Evolutionary conservation across 2,113 vertebrate genomes (phyloP), one percentile per base, ranked within the genome.

Genomic region (Nothoprocta pentlandii): DNA sequence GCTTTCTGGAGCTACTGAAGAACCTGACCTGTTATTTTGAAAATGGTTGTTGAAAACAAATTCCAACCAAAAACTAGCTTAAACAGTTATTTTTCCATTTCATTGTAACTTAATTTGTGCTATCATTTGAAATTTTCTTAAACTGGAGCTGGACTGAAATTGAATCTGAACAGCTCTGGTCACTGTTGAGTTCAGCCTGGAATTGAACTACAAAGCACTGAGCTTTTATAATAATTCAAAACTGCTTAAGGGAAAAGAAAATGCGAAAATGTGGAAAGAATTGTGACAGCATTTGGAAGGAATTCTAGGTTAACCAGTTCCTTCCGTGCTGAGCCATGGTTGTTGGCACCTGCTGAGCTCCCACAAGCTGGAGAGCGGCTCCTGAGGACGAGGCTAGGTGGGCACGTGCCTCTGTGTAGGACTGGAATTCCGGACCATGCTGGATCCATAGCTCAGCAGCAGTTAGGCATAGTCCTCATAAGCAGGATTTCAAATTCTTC

Each of bases 351-450:
- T 79, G 6, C 62, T 73, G 47, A 80, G 11, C 5, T 68, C 28
- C 46, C 26, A 30, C 22, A 30, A 47, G 21, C 63, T 75, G 54
- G 3, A 61, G 25, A 73, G 41, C 25, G 56, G 17, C 42, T 76
- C 53, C 62, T 66, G 63, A 23, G 15, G 28, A n/a, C 15, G n/a
- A 61, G 8, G 16, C 41, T 26, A 42, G 17, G 0, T 64, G 47
- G 19, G 53, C 6, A 34, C 4, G 39, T 32, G 78, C 0, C 0
- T 42, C 59, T 34, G 20, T 2, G 1, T 32, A 69, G 68, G 30
- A 53, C 9, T 28, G 12, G 12, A 32, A 12, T 12, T 85, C 32
- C 23, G 0, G 0, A 30, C 1, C 4, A 10, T 0, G 2, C 17
- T 51, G 47, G 56, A 73, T 56, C 19, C 53, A 58, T 62, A 80